A percentile compares a stretch with the other conserved stretches of the same genome.
phyloP scores from a whole-genome alignment of 2,113 vertebrate species.

The Anthoscopus minutus region DNA sequence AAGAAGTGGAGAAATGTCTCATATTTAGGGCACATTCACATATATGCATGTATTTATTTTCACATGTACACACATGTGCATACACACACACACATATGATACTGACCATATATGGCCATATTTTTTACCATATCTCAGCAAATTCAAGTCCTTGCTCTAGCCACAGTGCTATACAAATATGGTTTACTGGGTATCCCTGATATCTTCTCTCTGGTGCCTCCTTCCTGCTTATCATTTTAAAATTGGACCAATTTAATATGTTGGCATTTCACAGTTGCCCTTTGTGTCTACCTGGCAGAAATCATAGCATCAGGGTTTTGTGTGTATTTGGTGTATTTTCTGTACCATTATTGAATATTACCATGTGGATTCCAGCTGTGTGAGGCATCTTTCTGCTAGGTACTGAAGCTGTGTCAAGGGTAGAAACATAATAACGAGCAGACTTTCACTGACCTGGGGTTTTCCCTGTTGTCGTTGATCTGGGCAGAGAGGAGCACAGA shows the following conservation, averaged over 20 bases:
- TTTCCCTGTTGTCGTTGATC: background rate
- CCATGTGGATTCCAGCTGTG: background rate
- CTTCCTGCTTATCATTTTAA: background rate
- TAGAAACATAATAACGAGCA: background rate
- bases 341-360: background rate
- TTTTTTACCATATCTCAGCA: background rate
- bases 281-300: background rate
- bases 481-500: background rate
- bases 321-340: background rate
- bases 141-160: background rate
- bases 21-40: background rate
- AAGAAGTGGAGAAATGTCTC: background rate
- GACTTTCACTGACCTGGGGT: background rate
- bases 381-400: background rate
- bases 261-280: background rate
- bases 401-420: background rate
- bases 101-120: background rate
- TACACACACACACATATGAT: background rate
- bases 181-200: accelerated
- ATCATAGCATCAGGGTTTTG: background rate
- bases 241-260: background rate
- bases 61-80: background rate
- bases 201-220: background rate
- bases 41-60: background rate
- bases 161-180: background rate